phyloP scores from a whole-genome alignment of 2,888 invertebrate genomes.

The Ptilodon capucinus region DNA sequence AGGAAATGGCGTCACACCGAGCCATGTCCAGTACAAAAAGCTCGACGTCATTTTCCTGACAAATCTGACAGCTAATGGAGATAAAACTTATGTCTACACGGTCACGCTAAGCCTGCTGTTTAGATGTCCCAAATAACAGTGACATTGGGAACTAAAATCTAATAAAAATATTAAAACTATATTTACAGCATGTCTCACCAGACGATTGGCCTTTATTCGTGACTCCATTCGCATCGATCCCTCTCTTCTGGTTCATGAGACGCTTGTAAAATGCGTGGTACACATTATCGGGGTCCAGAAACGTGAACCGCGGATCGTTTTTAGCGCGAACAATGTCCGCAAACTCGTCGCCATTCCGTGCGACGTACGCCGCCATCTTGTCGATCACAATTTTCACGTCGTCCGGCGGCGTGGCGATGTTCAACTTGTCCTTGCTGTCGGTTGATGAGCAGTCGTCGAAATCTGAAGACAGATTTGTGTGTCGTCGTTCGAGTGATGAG shows the following conservation, averaged over 20 bases:
- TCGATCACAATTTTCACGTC: conserved; percentile 94
- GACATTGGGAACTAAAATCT: too few relatives aligned
- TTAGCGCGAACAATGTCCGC: conserved; percentile 93
- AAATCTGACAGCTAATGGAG: too few relatives aligned
- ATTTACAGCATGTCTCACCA: conserved; percentile 18
- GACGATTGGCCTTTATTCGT: conserved; percentile 31
- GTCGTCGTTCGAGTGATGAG: too few relatives aligned
- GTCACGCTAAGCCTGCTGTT: too few relatives aligned
- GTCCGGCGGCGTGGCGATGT: conserved; percentile 87
- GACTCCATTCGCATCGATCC: conserved; percentile 47
- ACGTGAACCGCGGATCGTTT: conserved; percentile 93
- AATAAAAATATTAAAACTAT: neutral
- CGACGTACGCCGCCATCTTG: conserved; percentile 98
- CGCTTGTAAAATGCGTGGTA: conserved; percentile 91
- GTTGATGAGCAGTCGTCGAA: conserved; percentile 61
- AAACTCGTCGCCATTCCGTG: conserved; percentile 96
- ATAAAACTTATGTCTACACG: too few relatives aligned
- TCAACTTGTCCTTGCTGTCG: conserved; percentile 54
- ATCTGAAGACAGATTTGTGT: conserved; percentile 52
- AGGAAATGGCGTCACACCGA: too few relatives aligned
- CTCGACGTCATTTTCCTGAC: too few relatives aligned
- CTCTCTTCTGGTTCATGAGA: conserved; percentile 59
- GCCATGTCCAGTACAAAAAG: too few relatives aligned
- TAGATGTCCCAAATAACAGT: too few relatives aligned
- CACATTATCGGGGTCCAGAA: conserved; percentile 89